phyloP scores from a whole-genome alignment of 2,888 invertebrate species.

The Catocala fraxini region DNA sequence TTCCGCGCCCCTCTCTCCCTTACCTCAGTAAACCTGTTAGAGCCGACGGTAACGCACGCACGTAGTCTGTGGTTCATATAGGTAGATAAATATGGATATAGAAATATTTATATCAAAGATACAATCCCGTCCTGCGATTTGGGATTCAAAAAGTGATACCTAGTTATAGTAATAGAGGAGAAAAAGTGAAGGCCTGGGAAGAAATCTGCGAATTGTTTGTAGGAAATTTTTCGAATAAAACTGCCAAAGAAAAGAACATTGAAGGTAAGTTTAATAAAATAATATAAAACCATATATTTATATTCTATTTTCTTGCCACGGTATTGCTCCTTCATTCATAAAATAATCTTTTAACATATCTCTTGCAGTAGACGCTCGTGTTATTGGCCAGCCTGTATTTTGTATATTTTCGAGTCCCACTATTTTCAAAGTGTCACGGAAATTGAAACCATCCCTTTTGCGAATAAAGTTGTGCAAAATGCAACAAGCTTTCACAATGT shows the following conservation, averaged over 20 bases:
- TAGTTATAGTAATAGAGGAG: slow-evolving; percentile 36
- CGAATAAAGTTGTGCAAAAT: slow-evolving; percentile 15
- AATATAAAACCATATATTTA: slow-evolving; percentile 40
- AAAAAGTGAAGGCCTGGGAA: slow-evolving; percentile 48
- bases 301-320: slow-evolving; percentile 48
- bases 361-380: slow-evolving; percentile 1
- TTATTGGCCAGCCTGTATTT: slow-evolving; percentile 5
- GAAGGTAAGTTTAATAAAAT: slow-evolving; percentile 46
- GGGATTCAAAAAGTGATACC: too few relatives aligned
- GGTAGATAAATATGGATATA: too few relatives aligned
- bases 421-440: slow-evolving; percentile 5
- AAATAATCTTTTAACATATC: slow-evolving; percentile 36
- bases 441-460: slow-evolving; percentile 3
- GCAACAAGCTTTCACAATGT: slow-evolving; percentile 42
- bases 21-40: too few relatives aligned
- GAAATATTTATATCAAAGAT: too few relatives aligned
- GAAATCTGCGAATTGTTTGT: slow-evolving; percentile 47
- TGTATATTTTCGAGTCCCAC: not conserved
- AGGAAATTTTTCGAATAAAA: slow-evolving; percentile 39
- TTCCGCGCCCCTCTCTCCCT: too few relatives aligned
- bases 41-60: too few relatives aligned
- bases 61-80: too few relatives aligned
- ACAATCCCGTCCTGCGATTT: too few relatives aligned
- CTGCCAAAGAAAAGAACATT: slow-evolving; percentile 45
- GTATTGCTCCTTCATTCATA: slow-evolving; percentile 47